Evolutionary conservation across 2,888 invertebrate species (phyloP).

Genomic region (Drosophila parthenogenetica): DNA sequence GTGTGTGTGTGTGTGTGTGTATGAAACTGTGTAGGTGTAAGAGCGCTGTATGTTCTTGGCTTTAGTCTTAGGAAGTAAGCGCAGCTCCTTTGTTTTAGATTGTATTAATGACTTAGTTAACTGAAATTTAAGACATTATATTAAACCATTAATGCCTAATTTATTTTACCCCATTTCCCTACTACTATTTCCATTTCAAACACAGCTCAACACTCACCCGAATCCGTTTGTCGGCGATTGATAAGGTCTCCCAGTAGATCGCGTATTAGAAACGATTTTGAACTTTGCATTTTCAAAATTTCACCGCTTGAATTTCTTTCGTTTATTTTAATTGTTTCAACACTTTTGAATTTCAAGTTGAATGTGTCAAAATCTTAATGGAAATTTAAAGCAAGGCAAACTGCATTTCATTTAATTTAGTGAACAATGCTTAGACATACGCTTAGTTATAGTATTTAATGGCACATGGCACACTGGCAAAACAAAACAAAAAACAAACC

Average conservation of each 20-base stretch:
- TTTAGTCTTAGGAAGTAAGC: too few relatives aligned
- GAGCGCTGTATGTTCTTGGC: too few relatives aligned
- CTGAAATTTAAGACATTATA: too few relatives aligned
- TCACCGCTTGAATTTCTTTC: background rate
- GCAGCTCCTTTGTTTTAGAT: too few relatives aligned
- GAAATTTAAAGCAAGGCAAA: constrained; percentile 10
- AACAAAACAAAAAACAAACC: constrained; percentile 4
- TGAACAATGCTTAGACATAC: background rate
- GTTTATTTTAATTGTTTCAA: background rate
- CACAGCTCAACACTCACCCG: constrained; percentile 83
- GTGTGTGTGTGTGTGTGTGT: constrained; percentile 2
- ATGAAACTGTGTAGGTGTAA: background rate
- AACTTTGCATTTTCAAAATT: constrained; percentile 85
- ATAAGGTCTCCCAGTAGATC: constrained; percentile 91
- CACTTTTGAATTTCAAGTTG: background rate
- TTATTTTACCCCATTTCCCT: too few relatives aligned
- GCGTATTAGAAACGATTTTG: constrained; percentile 93
- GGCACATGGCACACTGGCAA: constrained; percentile 13
- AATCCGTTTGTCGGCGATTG: constrained; percentile 84
- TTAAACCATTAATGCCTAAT: too few relatives aligned
- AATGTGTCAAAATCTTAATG: background rate
- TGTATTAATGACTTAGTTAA: too few relatives aligned
- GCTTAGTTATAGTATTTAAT: background rate
- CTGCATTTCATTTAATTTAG: constrained; percentile 17
- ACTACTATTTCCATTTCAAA: background rate